Base-by-base conservation (phyloP, 2,113 vertebrate genomes). In the Noturus placidus region DNA sequence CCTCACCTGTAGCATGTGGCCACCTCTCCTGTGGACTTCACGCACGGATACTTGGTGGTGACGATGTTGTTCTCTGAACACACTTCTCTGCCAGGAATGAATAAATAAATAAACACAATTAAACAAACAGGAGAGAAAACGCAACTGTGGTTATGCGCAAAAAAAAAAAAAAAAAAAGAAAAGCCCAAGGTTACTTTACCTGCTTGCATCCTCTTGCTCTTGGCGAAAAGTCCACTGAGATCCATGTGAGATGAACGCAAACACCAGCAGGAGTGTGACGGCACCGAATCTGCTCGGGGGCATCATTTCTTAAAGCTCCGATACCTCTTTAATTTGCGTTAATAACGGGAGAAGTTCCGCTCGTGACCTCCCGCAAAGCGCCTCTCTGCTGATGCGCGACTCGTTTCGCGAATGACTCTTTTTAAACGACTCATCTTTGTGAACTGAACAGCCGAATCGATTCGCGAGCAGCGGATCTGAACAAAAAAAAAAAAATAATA, bases 1-100 rank as follows among this genome's bases (percentile, higher is more conserved):
- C 14, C 89, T 79, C 95, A 99, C 97, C 97, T 98, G 96, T 97
- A 97, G 91, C 98, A 99, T 63, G 97, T 97, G 46, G 97, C 93
- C 61, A 97, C 92, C 91, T 98, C 97, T 20, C 98, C 98, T 1
- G 95, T 95, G 67, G 97, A 80, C 83, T 97, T 98, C 90, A 97
- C 90, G 88, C 97, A 99, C 19, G 97, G 96, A 87, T 99, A 99
- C 57, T 95, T 96, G 8, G 95, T 97, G 13, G 97, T 98, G n/a
- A 95, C 94, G 83, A 98, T 94, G 89, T 97, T 97, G 91, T 94
- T 97, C 89, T 99, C 97, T 1, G 97, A 96, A 89, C 98, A 99
- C 79, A 95, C 92, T 87, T 97, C 97, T 88, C 97, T 99, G 93
- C 7, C 46, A 50, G 20, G 27, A 69, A 46, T 30, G 2, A 13